Evolutionary conservation across 1,140 invertebrate genomes (phyloP), one percentile per base, ranked within the genome.

Genomic region (Hestina assimilis): DNA sequence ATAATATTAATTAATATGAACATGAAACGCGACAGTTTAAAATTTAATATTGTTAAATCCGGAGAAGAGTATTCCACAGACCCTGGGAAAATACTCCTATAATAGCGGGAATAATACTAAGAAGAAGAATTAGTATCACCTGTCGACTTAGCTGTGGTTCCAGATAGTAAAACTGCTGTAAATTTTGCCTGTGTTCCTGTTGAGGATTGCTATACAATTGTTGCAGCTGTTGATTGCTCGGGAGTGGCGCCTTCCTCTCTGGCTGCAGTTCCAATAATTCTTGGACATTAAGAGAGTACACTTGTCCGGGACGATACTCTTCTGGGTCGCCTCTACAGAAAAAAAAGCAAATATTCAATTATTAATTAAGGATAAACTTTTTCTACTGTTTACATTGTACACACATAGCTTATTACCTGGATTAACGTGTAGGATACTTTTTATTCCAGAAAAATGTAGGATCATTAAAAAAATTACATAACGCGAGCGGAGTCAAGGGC

Each of bases 181-280:
- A 31, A 41, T 75, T 75, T 42, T 83, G 79, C 19, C 80, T 75
- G 4, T 78, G 75, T 5, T 85, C 78, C 5, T 61, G 74, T 29
- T 76, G 78, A 1, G 70, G 69, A 17, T 74, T 72, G 17, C n/a
- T 29, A 41, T 83, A 82, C 6, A 84, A 38, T 21, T 66, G 63
- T 6, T 87, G 84, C 1, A 83, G 51, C n/a, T 79, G 75, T 53
- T 82, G 75, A 19, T 58, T 67, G 45, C 59, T 76, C 15, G 57
- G 14, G 0, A 78, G 20, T 1, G 80, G 82, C 0, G 82, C 77
- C 47, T 87, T 83, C 17, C 84, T 69, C 60, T 87, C 84, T 1
- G 75, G 84, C 54, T 87, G 84, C 8, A 87, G 51, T 6, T 86
- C 84, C 8, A 87, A 35, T 4, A 87, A 65, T 21, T 87, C 84